Evolutionary conservation across 2,888 invertebrate genomes (phyloP).

Genomic region (Rhopalosiphum nymphaeae): DNA sequence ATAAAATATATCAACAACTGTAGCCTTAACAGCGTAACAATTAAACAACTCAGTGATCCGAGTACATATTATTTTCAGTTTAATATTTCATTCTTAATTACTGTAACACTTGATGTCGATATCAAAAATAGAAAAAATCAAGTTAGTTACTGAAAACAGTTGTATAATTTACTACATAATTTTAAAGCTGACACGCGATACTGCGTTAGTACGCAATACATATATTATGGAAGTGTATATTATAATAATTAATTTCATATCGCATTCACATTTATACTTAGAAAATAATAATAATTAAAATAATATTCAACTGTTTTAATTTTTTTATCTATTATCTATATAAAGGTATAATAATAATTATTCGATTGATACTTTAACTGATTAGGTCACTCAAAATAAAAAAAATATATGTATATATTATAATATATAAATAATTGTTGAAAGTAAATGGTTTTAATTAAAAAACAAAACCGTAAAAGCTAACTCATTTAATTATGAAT

Average conservation of each 20-base stretch:
- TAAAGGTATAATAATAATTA: not conserved
- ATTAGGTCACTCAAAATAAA: not conserved
- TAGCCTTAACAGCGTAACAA: not conserved
- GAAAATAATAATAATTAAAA: not conserved
- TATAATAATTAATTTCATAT: not conserved
- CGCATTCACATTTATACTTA: not conserved
- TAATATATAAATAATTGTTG: not conserved
- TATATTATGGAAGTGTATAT: not conserved
- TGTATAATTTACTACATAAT: not conserved
- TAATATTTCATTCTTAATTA: not conserved
- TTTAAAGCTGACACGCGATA: not conserved
- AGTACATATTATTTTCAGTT: not conserved
- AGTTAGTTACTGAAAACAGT: not conserved
- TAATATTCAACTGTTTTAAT: not conserved
- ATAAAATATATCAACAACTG: not conserved
- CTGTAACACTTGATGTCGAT: not conserved
- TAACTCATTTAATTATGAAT: not conserved
- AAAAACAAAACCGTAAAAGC: not conserved
- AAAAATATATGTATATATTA: too few species aligned
- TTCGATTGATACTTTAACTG: not conserved
- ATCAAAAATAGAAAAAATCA: not conserved
- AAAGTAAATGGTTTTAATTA: not conserved
- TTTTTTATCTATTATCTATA: not conserved
- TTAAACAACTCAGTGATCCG: not conserved
- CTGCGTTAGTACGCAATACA: not conserved